Conservation (phyloP, 2,888 invertebrate species). For the Galerucella pusilla region DNA sequence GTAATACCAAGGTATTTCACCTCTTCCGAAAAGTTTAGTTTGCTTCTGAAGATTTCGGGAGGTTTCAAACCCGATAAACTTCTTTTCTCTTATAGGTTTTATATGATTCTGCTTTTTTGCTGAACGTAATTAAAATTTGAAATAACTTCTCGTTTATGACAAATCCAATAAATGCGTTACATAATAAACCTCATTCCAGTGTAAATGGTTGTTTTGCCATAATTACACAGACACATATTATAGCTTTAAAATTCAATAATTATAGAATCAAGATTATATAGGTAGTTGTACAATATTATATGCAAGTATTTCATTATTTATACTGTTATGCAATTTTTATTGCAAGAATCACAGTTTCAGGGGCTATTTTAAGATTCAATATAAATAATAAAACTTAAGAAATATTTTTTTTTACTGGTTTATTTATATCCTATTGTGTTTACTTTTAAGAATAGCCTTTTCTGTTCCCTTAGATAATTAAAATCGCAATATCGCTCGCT, state of each 20-base stretch:
- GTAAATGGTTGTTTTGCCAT: background rate
- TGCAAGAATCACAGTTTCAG: too few relatives aligned
- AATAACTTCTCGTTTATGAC: background rate
- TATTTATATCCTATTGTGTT: too few relatives aligned
- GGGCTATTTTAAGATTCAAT: too few relatives aligned
- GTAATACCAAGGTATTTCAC: too few relatives aligned
- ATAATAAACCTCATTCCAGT: background rate
- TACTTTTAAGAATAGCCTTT: too few relatives aligned
- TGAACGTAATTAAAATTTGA: background rate
- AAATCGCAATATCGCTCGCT: too few relatives aligned
- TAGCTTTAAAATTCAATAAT: background rate
- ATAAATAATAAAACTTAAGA: too few relatives aligned
- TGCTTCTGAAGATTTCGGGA: too few relatives aligned
- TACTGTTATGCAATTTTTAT: background rate
- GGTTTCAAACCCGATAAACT: too few relatives aligned
- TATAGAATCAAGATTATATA: background rate
- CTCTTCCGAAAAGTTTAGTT: too few relatives aligned
- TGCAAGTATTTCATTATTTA: background rate
- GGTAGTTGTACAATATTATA: background rate
- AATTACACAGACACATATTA: background rate
- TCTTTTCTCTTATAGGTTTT: background rate
- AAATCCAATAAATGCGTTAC: conserved; percentile 3
- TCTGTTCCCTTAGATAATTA: too few relatives aligned
- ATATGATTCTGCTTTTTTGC: background rate
- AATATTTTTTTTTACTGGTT: too few relatives aligned